Percentiles rank a stretch among this genome's conserved stretches.
These are phyloP conservation scores for Harmothoe impar DNA, from an alignment of 2,888 invertebrate genomes.

Conservation along the genomic window DNA sequence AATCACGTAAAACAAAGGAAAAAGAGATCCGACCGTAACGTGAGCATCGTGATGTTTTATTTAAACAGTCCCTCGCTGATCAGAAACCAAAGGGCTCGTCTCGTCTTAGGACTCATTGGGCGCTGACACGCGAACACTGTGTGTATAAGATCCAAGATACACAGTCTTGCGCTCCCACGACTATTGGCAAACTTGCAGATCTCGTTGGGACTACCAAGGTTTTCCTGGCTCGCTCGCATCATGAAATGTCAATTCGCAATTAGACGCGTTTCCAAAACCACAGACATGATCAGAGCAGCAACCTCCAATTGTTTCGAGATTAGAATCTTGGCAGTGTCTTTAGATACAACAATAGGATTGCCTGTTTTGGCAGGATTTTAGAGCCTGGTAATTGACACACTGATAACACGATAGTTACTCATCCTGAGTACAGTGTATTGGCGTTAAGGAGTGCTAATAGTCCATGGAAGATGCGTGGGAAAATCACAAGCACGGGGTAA, in stretches of 20 bases:
- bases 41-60: constrained; percentile 26
- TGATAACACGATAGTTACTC: no score
- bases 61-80: constrained; percentile 12
- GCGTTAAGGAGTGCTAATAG: no score
- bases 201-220: neutral
- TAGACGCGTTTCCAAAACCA: neutral
- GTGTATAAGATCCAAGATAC: constrained; percentile 13
- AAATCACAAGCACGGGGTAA: neutral
- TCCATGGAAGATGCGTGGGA: neutral
- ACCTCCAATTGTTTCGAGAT: no score
- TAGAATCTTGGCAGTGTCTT: no score
- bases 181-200: neutral
- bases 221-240: neutral
- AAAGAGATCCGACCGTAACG: neutral
- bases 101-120: constrained; percentile 25
- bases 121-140: neutral
- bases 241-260: neutral
- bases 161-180: neutral
- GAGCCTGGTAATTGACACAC: no score
- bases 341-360: no score
- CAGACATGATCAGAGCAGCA: neutral
- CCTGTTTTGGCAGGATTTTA: no score
- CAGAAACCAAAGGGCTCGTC: neutral
- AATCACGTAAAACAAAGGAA: constrained; percentile 9
- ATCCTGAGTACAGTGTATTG: no score